Conservation (phyloP, 2,113 vertebrate species). For the Dasyornis broadbenti region DNA sequence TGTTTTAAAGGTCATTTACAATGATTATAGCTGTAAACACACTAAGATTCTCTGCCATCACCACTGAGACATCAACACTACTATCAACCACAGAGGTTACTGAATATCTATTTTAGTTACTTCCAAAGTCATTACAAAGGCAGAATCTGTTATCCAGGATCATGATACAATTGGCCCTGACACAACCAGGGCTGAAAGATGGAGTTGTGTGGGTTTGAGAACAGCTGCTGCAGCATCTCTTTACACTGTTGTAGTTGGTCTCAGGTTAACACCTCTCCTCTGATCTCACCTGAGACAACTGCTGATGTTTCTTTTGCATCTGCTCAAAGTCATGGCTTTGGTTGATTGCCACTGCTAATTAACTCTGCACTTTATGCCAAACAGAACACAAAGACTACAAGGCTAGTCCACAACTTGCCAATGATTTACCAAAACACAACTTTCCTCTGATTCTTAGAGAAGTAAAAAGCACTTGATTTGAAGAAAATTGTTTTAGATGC, state of each 20-base stretch:
- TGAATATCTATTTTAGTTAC: neutral
- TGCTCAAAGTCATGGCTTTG: neutral
- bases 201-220: neutral
- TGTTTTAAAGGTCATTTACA: neutral
- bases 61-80: neutral
- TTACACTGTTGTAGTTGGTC: neutral
- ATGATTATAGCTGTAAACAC: neutral
- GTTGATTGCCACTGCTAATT: slow-evolving; percentile 14
- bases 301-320: slow-evolving; percentile 7
- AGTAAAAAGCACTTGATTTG: neutral
- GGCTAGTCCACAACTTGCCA: neutral
- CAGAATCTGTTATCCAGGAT: neutral
- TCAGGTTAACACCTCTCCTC: slow-evolving; percentile 53
- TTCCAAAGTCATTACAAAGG: neutral
- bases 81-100: neutral
- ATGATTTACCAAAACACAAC: neutral
- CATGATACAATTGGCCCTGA: neutral
- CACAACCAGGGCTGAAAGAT: neutral
- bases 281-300: slow-evolving; percentile 41
- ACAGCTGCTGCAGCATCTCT: slow-evolving; percentile 5
- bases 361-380: neutral
- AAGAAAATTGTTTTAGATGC: neutral
- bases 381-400: neutral
- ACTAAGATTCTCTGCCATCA: neutral
- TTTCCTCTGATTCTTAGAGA: neutral